Base-by-base conservation (phyloP, 2,888 invertebrate genomes). In the Sepiola atlantica region DNA sequence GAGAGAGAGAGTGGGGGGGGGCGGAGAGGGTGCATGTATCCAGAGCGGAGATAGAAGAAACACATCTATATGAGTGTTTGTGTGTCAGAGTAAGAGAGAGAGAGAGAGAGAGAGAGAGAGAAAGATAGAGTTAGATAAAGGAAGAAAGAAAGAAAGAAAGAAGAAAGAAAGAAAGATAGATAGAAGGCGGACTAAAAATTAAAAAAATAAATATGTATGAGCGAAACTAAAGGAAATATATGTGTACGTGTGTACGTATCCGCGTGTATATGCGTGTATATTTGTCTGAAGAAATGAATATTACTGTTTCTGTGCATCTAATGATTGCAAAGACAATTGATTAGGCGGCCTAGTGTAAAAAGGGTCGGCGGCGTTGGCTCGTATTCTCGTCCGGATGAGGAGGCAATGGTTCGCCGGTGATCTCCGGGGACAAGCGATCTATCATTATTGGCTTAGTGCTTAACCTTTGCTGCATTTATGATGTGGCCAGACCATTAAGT, bases 371-470 rank as follows among this genome's bases (percentile, higher is more conserved):
- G 18, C 77, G 14, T 14, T 77, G 77, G 77, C 18, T 77, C 16
- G n/a, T 77, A n/a, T 77, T 77, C 77, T 16, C n/a, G n/a, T 4
- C 32, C 77, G 77, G 77, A 77, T 77, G 77, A n/a, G 77, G 77
- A 77, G 77, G 77, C 77, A 77, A 77, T 77, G 77, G 77, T 77
- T 77, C 32, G 14, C 77, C n/a, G 3, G 77, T n/a, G 77, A 77
- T 77, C 77, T n/a, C 77, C 77, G 32, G 77, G 77, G 77, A 77
- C 77, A 77, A 77, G 77, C 77, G 77, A 77, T 77, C 77, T 77
- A 77, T 77, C 77, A 77, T 77, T 77, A 77, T 77, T 77, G 77
- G 77, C 77, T 77, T 77, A 77, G 77, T 77, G n/a, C 77, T 77
- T 77, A 77, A 77, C 77, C 77, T 77, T 77, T 77, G 77, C 32